Percentiles rank a stretch among this genome's conserved stretches.
Conservation (phyloP, 1,140 invertebrate species). For the Lutraria rhynchaena region DNA sequence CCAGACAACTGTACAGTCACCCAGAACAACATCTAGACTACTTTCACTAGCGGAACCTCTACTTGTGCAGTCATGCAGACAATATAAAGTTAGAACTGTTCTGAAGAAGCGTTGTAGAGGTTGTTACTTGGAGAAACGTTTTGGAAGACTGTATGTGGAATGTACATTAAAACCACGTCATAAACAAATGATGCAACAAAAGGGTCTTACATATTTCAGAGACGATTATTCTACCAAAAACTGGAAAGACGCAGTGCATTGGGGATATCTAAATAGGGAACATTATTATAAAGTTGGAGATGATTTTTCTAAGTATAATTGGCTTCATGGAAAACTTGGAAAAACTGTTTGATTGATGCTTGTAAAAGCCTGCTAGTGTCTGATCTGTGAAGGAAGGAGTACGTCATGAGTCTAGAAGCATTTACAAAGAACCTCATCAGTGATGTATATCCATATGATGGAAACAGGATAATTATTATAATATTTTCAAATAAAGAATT, state of each 20-base stretch:
- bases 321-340: constrained; percentile 25
- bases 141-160: constrained; percentile 27
- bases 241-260: constrained; percentile 25
- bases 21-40: no score
- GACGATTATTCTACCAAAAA: constrained; percentile 23
- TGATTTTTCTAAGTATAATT: constrained; percentile 11
- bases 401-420: no score
- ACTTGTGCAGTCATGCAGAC: not conserved
- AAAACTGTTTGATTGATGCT: constrained; percentile 27
- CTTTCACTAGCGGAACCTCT: not conserved
- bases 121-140: constrained; percentile 30
- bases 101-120: constrained; percentile 25
- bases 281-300: constrained; percentile 11
- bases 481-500: no score
- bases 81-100: not conserved
- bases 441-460: no score
- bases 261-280: constrained; percentile 12
- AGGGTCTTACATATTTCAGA: not conserved
- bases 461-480: no score
- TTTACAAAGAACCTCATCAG: no score
- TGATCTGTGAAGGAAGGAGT: no score
- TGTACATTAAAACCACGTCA: constrained; percentile 26
- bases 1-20: not conserved
- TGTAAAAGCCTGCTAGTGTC: no score
- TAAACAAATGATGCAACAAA: constrained; percentile 25